These are phyloP conservation scores for Sylvilagus floridanus DNA, from an alignment of 2,797 vertebrate genomes.

Conservation along the genomic window DNA sequence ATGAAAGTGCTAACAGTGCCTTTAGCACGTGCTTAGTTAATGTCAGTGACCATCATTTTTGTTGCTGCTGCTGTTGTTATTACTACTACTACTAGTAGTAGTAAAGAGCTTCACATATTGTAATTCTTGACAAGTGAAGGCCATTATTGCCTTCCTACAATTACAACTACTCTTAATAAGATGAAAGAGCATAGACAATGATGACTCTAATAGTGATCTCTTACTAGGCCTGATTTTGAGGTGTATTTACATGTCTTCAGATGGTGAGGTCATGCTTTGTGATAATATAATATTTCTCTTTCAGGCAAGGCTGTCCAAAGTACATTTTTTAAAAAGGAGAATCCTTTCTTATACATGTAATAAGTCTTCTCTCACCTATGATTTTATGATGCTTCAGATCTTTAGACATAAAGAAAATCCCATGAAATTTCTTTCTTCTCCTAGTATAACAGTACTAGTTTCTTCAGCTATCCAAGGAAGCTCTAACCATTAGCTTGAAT, in stretches of 20 bases:
- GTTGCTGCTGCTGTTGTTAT: neutral
- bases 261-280: neutral
- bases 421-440: neutral
- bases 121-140: neutral
- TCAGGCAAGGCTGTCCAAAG: neutral
- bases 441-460: neutral
- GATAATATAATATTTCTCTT: neutral
- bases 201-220: neutral
- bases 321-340: neutral
- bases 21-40: neutral
- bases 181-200: neutral
- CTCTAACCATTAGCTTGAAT: neutral
- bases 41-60: neutral
- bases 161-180: neutral
- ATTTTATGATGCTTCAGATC: neutral
- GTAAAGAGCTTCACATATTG: neutral
- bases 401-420: neutral
- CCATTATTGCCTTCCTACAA: neutral
- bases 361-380: neutral
- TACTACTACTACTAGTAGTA: neutral
- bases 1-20: neutral
- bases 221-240: neutral
- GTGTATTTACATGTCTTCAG: neutral
- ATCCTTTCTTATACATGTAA: neutral
- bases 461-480: neutral